A percentile compares a stretch with the other conserved stretches of the same genome.
Evolutionary conservation across 2,888 invertebrate species (phyloP).

Genomic region (Stratiomys singularior): DNA sequence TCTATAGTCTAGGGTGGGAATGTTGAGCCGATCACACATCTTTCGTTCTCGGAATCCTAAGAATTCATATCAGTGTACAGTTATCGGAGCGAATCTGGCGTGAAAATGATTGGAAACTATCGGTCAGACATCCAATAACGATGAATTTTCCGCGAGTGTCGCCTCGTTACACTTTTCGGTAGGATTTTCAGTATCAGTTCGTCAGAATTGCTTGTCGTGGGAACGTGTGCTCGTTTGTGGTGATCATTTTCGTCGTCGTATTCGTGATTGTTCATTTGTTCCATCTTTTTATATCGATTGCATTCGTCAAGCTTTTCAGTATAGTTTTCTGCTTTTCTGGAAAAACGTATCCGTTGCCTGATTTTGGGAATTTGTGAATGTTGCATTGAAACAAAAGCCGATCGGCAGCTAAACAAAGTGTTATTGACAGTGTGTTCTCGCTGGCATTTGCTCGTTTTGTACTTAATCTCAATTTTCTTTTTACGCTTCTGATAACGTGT

Average conservation of each 20-base stretch:
- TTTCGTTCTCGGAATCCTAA: too few relatives aligned
- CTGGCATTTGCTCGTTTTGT: too few relatives aligned
- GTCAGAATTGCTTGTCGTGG: constrained; percentile 50
- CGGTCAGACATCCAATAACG: neutral
- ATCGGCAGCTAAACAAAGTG: too few relatives aligned
- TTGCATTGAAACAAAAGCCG: too few relatives aligned
- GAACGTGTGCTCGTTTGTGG: constrained; percentile 45
- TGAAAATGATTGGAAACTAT: neutral
- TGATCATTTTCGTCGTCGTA: constrained; percentile 20
- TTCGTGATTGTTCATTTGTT: constrained; percentile 33
- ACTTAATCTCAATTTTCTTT: too few relatives aligned
- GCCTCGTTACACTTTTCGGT: neutral
- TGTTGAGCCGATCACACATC: too few relatives aligned
- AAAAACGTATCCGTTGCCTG: too few relatives aligned
- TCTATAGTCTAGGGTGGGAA: too few relatives aligned
- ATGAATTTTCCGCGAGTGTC: constrained; percentile 11
- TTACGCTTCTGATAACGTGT: neutral
- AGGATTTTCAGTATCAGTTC: constrained; percentile 41
- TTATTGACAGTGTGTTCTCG: too few relatives aligned
- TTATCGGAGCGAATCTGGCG: neutral
- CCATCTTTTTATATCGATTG: neutral
- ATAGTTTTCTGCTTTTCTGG: constrained; percentile 16
- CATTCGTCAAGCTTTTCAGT: constrained; percentile 34
- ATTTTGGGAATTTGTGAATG: too few relatives aligned
- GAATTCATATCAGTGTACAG: neutral